Evolutionary conservation across 2,888 invertebrate species (phyloP).

Genomic region (Sinodicranocentrus sp.): DNA sequence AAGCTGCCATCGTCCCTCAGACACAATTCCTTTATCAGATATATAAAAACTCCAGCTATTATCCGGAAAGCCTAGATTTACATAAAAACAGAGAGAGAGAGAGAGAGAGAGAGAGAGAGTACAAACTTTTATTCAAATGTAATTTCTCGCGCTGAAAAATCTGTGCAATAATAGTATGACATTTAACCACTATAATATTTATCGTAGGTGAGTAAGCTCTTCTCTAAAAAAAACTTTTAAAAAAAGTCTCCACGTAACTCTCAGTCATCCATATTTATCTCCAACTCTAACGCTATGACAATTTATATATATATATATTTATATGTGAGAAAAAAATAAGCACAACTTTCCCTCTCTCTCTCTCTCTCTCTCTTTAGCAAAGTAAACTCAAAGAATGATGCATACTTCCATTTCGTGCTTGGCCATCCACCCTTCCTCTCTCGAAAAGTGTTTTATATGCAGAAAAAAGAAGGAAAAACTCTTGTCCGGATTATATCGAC

Average conservation of each 20-base stretch:
- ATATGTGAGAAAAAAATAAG: slow-evolving; percentile 14
- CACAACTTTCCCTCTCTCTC: neutral
- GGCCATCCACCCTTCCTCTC: slow-evolving; percentile 25
- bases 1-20: too few relatives aligned
- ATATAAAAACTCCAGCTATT: too few relatives aligned
- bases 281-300: too few relatives aligned
- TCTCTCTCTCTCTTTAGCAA: slow-evolving; percentile 3
- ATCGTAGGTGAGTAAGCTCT: slow-evolving; percentile 34
- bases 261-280: slow-evolving; percentile 50
- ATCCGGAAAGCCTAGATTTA: too few relatives aligned
- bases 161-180: slow-evolving; percentile 30
- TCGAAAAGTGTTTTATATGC: slow-evolving; percentile 11
- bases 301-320: slow-evolving; percentile 11
- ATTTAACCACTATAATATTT: slow-evolving; percentile 17
- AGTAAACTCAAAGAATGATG: too few relatives aligned
- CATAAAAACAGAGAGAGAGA: neutral
- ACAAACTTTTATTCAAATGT: slow-evolving; percentile 34
- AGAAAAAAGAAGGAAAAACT: slow-evolving; percentile 27
- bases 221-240: neutral
- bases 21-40: too few relatives aligned
- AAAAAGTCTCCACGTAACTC: slow-evolving; percentile 33
- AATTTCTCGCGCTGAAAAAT: slow-evolving; percentile 39
- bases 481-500: slow-evolving; percentile 63
- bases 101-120: slow-evolving; percentile 4
- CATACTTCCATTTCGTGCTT: slow-evolving; percentile 41